These are phyloP conservation scores for Sitobion miscanthi DNA, from an alignment of 1,140 invertebrate genomes.

Conservation along the genomic window DNA sequence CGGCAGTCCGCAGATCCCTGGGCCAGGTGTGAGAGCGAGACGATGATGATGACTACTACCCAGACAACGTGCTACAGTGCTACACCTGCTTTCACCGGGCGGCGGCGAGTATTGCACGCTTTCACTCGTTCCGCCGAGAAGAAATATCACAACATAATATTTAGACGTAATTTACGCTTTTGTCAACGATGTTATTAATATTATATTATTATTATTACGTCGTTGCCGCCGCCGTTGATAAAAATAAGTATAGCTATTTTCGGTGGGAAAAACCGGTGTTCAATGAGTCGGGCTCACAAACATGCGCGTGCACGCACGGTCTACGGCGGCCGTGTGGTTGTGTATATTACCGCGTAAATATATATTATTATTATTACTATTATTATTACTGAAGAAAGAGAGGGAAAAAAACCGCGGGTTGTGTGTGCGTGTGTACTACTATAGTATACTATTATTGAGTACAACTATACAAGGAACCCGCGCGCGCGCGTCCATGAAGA, in stretches of 20 bases:
- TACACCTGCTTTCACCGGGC: constrained; percentile 33
- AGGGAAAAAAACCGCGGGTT: constrained; percentile 45
- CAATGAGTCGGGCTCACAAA: background rate
- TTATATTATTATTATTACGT: background rate
- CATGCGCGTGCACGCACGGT: background rate
- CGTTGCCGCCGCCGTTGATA: background rate
- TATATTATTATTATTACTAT: constrained; percentile 23
- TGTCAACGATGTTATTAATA: background rate
- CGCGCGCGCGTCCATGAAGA: constrained; percentile 53
- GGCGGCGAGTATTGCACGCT: background rate
- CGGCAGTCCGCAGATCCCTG: background rate
- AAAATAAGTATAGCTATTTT: constrained; percentile 8
- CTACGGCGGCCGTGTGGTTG: background rate
- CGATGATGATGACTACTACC: background rate
- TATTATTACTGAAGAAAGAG: constrained; percentile 15
- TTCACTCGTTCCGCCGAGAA: background rate
- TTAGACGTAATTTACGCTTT: background rate
- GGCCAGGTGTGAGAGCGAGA: constrained; percentile 21
- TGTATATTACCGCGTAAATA: constrained; percentile 34
- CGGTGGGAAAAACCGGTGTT: constrained; percentile 43
- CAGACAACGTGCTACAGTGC: background rate
- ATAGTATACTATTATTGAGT: constrained; percentile 4
- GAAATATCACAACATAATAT: background rate
- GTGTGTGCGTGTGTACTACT: background rate
- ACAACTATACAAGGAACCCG: constrained; percentile 15